Evolutionary conservation across 2,113 vertebrate genomes (phyloP).

Genomic region (Dasyurus viverrinus): DNA sequence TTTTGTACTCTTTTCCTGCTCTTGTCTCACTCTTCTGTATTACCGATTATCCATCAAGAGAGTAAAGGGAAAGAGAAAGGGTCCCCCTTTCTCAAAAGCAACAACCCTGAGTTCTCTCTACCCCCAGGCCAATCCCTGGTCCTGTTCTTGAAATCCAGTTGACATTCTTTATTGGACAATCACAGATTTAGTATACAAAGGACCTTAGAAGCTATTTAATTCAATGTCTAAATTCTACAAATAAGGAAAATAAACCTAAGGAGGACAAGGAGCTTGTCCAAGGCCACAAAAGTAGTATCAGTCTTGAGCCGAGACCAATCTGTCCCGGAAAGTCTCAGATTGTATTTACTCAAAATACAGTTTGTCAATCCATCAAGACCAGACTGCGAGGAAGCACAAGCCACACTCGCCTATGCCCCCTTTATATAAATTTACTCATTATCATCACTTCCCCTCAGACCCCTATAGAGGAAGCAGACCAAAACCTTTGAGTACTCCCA

Average conservation of each 20-base stretch:
- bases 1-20: not conserved
- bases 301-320: not conserved
- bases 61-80: not conserved
- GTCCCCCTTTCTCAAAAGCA: not conserved
- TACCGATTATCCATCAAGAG: not conserved
- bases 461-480: not conserved
- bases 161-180: not conserved
- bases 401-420: not conserved
- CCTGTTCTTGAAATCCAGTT: not conserved
- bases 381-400: constrained; percentile 14
- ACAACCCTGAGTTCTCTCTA: constrained; percentile 21
- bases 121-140: not conserved
- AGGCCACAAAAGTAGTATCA: not conserved
- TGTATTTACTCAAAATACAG: not conserved
- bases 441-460: not conserved
- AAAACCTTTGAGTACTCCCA: not conserved
- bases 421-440: not conserved
- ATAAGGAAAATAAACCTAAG: not conserved
- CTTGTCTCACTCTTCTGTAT: not conserved
- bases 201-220: not conserved
- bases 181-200: not conserved
- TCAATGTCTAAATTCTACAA: not conserved
- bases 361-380: not conserved
- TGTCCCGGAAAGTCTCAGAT: not conserved
- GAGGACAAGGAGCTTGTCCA: not conserved